phyloP scores from a whole-genome alignment of 2,888 invertebrate genomes.

The Scaptodrosophila latifasciaeformis region DNA sequence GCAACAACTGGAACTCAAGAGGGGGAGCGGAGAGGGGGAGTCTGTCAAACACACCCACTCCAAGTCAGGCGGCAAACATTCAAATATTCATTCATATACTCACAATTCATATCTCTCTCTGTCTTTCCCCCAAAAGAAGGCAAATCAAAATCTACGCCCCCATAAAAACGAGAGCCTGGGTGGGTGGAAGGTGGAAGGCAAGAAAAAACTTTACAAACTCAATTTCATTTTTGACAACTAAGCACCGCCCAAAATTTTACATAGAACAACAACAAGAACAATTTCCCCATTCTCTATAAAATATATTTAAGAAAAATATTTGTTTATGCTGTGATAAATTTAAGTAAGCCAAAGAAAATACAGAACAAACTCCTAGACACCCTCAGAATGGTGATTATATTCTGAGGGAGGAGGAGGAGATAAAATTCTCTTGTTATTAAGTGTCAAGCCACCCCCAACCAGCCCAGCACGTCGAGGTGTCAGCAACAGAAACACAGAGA shows the following conservation, averaged over 20 bases:
- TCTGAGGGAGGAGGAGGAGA: background rate
- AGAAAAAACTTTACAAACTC: constrained; percentile 59
- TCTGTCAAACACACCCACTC: constrained; percentile 36
- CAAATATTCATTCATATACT: constrained; percentile 27
- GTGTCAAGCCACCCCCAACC: background rate
- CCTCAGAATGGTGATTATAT: background rate
- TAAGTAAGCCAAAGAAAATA: too few relatives aligned
- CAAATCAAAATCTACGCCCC: constrained; percentile 48
- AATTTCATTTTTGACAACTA: constrained; percentile 59
- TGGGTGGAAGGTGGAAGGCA: constrained; percentile 10
- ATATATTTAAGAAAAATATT: constrained; percentile 63
- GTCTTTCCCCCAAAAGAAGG: constrained; percentile 28
- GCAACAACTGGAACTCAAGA: too few relatives aligned
- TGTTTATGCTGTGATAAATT: constrained; percentile 67
- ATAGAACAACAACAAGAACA: constrained; percentile 35
- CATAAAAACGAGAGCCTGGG: constrained; percentile 4
- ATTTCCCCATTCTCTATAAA: constrained; percentile 29
- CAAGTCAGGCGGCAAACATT: constrained; percentile 21
- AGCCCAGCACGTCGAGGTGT: constrained; percentile 48
- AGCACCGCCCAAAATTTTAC: constrained; percentile 42
- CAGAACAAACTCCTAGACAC: constrained; percentile 23
- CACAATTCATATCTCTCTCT: constrained; percentile 24
- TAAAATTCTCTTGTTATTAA: background rate
- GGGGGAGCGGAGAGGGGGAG: background rate
- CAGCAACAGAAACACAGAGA: constrained; percentile 40